phyloP scores from a whole-genome alignment of 2,797 vertebrate species.

The Eupleurogrammus muticus region DNA sequence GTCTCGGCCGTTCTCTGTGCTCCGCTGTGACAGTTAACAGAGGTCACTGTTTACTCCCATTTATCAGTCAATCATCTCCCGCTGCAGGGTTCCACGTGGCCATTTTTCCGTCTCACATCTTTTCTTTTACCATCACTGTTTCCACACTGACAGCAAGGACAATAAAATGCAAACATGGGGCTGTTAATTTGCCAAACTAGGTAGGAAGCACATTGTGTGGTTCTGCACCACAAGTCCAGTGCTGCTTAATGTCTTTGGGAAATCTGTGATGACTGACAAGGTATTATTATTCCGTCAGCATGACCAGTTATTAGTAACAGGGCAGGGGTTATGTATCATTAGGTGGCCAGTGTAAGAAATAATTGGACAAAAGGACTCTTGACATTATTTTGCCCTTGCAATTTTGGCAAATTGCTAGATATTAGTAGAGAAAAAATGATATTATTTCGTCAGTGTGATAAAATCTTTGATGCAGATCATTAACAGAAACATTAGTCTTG shows the following conservation, averaged over 20 bases:
- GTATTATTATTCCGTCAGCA: slow-evolving; percentile 16
- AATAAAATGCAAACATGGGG: slow-evolving; percentile 14
- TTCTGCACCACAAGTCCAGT: background rate
- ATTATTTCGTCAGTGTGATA: slow-evolving; percentile 33
- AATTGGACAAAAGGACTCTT: background rate
- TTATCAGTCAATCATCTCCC: slow-evolving; percentile 82
- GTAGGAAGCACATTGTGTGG: background rate
- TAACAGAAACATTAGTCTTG: slow-evolving; percentile 4
- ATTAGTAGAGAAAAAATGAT: slow-evolving; percentile 3
- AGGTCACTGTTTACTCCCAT: slow-evolving; percentile 84
- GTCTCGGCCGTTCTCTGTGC: slow-evolving; percentile 63
- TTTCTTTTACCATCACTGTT: slow-evolving; percentile 27
- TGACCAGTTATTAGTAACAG: slow-evolving; percentile 9
- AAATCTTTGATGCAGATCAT: slow-evolving; percentile 18
- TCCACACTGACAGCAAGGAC: slow-evolving; percentile 10
- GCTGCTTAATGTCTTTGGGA: background rate
- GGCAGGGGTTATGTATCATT: slow-evolving; percentile 5
- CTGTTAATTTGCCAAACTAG: slow-evolving; percentile 24
- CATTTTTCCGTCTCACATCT: slow-evolving; percentile 43
- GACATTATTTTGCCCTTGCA: slow-evolving; percentile 14
- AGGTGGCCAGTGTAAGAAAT: slow-evolving; percentile 25
- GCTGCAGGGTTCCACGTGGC: slow-evolving; percentile 64
- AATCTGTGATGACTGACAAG: slow-evolving; percentile 8
- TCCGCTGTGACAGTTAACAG: slow-evolving; percentile 83
- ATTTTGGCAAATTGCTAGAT: slow-evolving; percentile 17